Evolutionary conservation across 2,888 invertebrate genomes (phyloP).

Genomic region (Plebejus melissa): DNA sequence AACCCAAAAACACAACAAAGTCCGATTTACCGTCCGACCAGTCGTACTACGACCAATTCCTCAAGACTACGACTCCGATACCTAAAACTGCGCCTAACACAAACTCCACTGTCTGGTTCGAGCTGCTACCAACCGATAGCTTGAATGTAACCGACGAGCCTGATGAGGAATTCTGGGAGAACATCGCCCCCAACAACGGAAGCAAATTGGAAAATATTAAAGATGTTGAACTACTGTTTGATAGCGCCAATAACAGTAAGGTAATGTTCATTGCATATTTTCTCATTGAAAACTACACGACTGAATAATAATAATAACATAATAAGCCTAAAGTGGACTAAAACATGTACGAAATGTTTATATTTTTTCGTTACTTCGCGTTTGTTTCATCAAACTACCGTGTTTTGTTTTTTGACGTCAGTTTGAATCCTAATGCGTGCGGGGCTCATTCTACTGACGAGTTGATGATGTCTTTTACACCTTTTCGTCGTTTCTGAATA

Average conservation of each 20-base stretch:
- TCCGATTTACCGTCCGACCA: constrained; percentile 56
- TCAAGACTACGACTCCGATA: constrained; percentile 58
- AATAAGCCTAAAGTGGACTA: too few relatives aligned
- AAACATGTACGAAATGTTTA: too few relatives aligned
- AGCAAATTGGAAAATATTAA: constrained; percentile 57
- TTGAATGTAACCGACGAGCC: constrained; percentile 52
- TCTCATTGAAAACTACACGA: too few relatives aligned
- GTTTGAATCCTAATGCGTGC: too few relatives aligned
- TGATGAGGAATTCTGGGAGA: constrained; percentile 69
- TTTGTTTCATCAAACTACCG: too few relatives aligned
- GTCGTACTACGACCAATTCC: constrained; percentile 69
- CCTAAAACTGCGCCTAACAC: constrained; percentile 47
- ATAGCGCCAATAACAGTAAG: constrained; percentile 45
- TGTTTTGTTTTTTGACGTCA: too few relatives aligned
- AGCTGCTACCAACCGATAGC: constrained; percentile 56
- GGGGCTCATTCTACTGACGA: too few relatives aligned
- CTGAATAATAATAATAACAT: too few relatives aligned
- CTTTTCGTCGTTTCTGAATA: too few relatives aligned
- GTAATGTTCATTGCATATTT: constrained; percentile 44
- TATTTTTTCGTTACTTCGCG: too few relatives aligned
- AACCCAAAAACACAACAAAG: constrained; percentile 43
- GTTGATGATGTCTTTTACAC: too few relatives aligned
- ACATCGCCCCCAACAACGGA: constrained; percentile 52
- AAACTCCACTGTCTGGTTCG: constrained; percentile 66
- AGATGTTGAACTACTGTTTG: constrained; percentile 74